phyloP scores from a whole-genome alignment of 2,113 vertebrate genomes.

The Muntiacus muntjak region DNA sequence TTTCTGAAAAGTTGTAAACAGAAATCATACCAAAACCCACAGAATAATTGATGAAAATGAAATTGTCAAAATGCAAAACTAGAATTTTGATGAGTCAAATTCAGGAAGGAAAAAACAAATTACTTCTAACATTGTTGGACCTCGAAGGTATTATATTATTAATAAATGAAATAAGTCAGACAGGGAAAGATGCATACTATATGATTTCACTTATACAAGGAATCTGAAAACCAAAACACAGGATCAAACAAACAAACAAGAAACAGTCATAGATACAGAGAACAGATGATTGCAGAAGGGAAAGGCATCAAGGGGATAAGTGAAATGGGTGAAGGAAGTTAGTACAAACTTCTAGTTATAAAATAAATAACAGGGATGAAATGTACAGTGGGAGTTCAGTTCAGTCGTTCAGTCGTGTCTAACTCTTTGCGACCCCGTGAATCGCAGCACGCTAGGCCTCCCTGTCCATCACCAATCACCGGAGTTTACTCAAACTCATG shows the following conservation, averaged over 20 bases:
- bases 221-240: not conserved
- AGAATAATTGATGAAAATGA: not conserved
- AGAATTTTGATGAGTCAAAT: not conserved
- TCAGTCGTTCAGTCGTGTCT: too few species aligned
- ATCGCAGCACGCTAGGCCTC: too few species aligned
- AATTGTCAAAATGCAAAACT: not conserved
- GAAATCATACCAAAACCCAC: not conserved
- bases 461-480: too few species aligned
- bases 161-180: not conserved
- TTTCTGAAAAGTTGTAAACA: slow-evolving; percentile 2
- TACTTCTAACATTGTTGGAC: not conserved
- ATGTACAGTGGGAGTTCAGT: not conserved
- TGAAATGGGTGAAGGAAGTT: not conserved
- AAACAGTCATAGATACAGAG: not conserved
- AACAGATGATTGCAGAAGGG: not conserved
- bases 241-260: not conserved
- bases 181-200: not conserved
- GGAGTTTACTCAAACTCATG: too few species aligned
- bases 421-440: too few species aligned
- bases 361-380: not conserved
- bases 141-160: not conserved
- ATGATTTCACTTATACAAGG: not conserved
- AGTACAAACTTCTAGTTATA: not conserved
- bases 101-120: not conserved
- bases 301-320: not conserved